Base-by-base conservation (phyloP, 2,797 vertebrate genomes). In the Ambastaia sidthimunki region DNA sequence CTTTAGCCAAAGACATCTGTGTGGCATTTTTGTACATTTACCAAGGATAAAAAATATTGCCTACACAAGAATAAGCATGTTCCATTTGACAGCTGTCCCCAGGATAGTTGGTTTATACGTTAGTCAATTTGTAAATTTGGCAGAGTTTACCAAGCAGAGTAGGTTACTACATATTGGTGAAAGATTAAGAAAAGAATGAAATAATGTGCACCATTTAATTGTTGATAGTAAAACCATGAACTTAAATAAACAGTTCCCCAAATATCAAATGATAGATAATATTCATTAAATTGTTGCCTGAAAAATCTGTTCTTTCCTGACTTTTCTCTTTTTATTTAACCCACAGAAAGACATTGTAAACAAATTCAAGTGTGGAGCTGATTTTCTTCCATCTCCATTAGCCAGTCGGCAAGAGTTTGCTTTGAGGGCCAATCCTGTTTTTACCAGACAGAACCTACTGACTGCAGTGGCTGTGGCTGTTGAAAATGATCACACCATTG, bases 401-500 rank as follows among this genome's bases (percentile, higher is more conserved):
- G 96, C 96, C 86, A 97, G 96, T 86, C 95, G 88, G 18, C 92
- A 95, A 0, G 91, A 85, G 41, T 94, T 94, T 9, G 78, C 92
- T 83, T 88, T 94, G 82, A 66, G 19, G 62, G 78, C 60, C 48
- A 80, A 4, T 34, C 0, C 78, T 0, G 25, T 66, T 21, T 73
- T 80, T 50, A 34, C 0, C 77, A 81, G 37, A 87, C 89, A 62
- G 79, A 89, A 0, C 65, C 80, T 1, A 82, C 91, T 97, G 87
- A 97, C 96, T 0, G 93, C 96, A 0, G 96, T 98, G 86, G 94
- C 94, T 0, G 93, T 98, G 18, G 92, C 94, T 0, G 92, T 96
- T 28, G 97, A 98, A 87, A 95, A 97, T 0, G 92, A 93, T 18
- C 95, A 98, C 85, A 95, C 95, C 0, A 87, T 99, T 7, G 95